Evolutionary conservation across 2,888 invertebrate species (phyloP).

Genomic region (Clanis bilineata): DNA sequence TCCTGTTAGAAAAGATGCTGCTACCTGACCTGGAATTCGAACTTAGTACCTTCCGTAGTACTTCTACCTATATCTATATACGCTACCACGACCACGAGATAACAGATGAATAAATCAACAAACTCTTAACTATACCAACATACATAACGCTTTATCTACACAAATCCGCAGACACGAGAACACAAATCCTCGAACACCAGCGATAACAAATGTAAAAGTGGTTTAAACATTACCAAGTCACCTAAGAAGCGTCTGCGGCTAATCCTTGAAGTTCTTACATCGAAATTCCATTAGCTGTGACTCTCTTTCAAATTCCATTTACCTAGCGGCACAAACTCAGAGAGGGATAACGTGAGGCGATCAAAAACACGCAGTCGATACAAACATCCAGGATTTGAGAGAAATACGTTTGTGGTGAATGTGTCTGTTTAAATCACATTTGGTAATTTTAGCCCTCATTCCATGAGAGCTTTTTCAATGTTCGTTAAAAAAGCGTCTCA

Average conservation of each 20-base stretch:
- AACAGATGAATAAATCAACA: background rate
- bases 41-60: too few relatives aligned
- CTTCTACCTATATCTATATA: too few relatives aligned
- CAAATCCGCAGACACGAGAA: background rate
- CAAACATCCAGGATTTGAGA: background rate
- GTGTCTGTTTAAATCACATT: background rate
- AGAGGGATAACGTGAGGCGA: background rate
- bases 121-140: background rate
- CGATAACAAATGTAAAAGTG: slow-evolving; percentile 7
- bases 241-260: background rate
- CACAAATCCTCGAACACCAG: background rate
- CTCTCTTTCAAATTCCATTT: slow-evolving; percentile 17
- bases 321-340: background rate
- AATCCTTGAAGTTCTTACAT: slow-evolving; percentile 16
- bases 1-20: too few relatives aligned
- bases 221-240: slow-evolving; percentile 2
- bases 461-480: too few relatives aligned
- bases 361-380: background rate
- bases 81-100: too few relatives aligned
- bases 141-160: background rate
- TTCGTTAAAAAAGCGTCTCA: too few relatives aligned
- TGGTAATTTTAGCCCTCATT: too few relatives aligned
- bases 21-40: too few relatives aligned
- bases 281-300: slow-evolving; percentile 17
- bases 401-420: background rate